Base-by-base conservation (phyloP, 2,888 invertebrate genomes). In the Rhabditoides inermis region DNA sequence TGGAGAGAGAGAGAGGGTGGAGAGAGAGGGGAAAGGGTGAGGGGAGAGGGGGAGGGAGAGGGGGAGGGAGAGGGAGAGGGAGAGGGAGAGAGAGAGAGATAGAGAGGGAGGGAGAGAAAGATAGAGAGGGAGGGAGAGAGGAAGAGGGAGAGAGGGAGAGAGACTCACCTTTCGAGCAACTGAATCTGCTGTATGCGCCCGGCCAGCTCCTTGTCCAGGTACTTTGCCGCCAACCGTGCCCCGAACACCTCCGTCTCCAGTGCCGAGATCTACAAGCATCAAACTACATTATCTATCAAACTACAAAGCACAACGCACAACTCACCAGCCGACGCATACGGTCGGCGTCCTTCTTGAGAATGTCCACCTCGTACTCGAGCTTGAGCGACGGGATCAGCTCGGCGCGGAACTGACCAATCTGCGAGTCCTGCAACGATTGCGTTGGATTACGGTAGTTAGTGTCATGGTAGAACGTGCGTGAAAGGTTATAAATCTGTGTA, bases 171-270 rank as follows among this genome's bases (percentile, higher is more conserved):
- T n/a, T 84, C 87, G 60, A 89, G 80, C 48, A 88, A 79, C 77
- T 88, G 88, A 62, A 88, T 82, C 78, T 88, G 88, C 75, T 88
- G 88, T 78, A 88, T 88, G 70, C 70, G 49, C 20, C 71, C 74
- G 4, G 75, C 74, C 28, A 77, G 54, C 37, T 69, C 71, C 76
- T 88, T 88, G 77, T 89, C 88, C 63, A 88, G 79, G 77, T 88
- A 88, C 75, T 87, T 87, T 12, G 88, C 87, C 10, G 88, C 88
- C 61, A 88, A 79, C 70, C 87, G 83, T 15, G 88, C 87, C 37
- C 88, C 88, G 75, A 86, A 88, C 6, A 88, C 84, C 78, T 88
- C 88, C 18, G 86, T 85, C 75, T 88, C 85, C 45, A 88, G 78
- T 2, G 86, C 84, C 22, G 86, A 81, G 52, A 87, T 82, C 41